Conservation (phyloP, 2,113 vertebrate species). For the Gymnarchus niloticus region DNA sequence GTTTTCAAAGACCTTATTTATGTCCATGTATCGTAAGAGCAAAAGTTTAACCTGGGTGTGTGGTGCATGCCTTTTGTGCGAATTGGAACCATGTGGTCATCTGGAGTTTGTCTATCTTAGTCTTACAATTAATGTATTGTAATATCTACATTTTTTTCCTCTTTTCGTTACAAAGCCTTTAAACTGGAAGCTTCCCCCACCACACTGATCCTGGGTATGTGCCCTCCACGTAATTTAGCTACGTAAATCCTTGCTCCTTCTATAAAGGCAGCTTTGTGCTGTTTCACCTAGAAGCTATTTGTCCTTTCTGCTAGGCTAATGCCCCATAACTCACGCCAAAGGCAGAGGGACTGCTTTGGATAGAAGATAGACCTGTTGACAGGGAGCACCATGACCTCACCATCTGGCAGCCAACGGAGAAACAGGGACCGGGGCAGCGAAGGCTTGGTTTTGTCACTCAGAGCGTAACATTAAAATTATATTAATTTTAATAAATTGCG, state of each 20-base stretch:
- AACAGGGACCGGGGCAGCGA: neutral
- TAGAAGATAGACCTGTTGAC: conserved; percentile 33
- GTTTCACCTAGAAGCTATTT: neutral
- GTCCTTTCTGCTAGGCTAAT: neutral
- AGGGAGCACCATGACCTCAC: conserved; percentile 28
- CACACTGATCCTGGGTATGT: neutral
- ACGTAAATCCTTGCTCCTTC: neutral
- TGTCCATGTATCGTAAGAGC: neutral
- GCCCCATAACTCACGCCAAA: conserved; percentile 7
- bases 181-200: conserved; percentile 10
- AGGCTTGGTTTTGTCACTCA: conserved; percentile 36
- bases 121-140: neutral
- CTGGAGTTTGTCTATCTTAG: conserved; percentile 14
- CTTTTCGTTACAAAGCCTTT: neutral
- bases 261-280: neutral
- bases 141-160: neutral
- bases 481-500: conserved; percentile 45
- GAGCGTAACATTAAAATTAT: conserved; percentile 36
- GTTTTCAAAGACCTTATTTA: neutral
- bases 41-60: conserved; percentile 5
- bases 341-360: conserved; percentile 1
- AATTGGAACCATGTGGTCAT: conserved; percentile 15
- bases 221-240: neutral
- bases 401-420: conserved; percentile 23
- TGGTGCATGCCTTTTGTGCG: neutral